These are phyloP conservation scores for Lates calcarifer DNA, from an alignment of 2,113 vertebrate genomes.

Conservation along the genomic window DNA sequence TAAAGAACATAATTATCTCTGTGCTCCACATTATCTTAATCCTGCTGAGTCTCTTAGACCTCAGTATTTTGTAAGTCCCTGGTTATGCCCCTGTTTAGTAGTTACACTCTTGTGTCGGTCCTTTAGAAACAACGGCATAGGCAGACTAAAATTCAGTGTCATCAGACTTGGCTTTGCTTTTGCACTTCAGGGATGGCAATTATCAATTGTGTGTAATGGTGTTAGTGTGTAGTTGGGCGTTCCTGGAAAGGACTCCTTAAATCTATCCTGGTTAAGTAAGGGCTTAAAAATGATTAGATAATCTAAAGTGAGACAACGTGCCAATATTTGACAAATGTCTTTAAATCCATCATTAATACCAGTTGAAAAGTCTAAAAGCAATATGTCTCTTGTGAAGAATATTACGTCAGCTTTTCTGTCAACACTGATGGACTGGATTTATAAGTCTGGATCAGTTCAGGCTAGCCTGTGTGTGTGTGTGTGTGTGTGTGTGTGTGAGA, in stretches of 20 bases:
- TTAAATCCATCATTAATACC: slow-evolving; percentile 33
- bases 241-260: not conserved
- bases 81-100: not conserved
- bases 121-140: not conserved
- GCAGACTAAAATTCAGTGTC: not conserved
- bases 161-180: slow-evolving; percentile 8
- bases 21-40: not conserved
- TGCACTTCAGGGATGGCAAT: not conserved
- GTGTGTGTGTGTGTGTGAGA: too few relatives aligned
- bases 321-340: slow-evolving; percentile 11
- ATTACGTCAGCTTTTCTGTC: slow-evolving; percentile 35
- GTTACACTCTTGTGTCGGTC: not conserved
- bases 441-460: slow-evolving; percentile 52
- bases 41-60: not conserved
- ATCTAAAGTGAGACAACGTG: slow-evolving; percentile 9
- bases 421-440: slow-evolving; percentile 50
- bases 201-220: slow-evolving; percentile 4
- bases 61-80: not conserved
- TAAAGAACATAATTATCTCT: not conserved
- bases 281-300: slow-evolving; percentile 22
- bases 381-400: slow-evolving; percentile 19
- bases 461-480: slow-evolving; percentile 30
- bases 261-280: not conserved
- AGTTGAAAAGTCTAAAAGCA: slow-evolving; percentile 31
- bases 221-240: not conserved